phyloP scores from a whole-genome alignment of 1,140 invertebrate genomes.

The Thalassaphorura encarpata region DNA sequence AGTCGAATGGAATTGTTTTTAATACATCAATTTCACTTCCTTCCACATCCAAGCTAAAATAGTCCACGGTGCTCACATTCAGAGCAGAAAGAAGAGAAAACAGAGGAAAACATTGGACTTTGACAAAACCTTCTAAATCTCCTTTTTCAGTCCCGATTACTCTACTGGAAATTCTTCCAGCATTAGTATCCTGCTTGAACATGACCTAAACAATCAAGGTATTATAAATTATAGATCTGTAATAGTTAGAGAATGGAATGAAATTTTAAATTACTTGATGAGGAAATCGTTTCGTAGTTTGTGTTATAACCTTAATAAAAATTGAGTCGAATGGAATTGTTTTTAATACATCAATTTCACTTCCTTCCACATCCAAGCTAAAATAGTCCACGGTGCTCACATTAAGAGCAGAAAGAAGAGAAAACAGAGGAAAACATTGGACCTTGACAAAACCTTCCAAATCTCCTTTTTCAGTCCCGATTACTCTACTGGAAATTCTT shows the following conservation, averaged over 20 bases:
- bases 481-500: constrained; percentile 33
- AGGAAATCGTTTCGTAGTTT: constrained; percentile 32
- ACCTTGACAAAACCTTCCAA: constrained; percentile 35
- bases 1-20: constrained; percentile 45
- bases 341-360: constrained; percentile 44
- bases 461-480: constrained; percentile 1
- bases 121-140: constrained; percentile 28
- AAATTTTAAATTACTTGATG: constrained; percentile 23
- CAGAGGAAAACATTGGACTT: constrained; percentile 46
- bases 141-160: constrained; percentile 7
- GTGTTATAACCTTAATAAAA: constrained; percentile 17
- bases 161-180: constrained; percentile 35
- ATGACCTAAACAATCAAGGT: constrained; percentile 35
- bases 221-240: not conserved
- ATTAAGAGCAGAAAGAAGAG: constrained; percentile 42
- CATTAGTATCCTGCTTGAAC: constrained; percentile 38
- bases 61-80: constrained; percentile 30
- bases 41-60: constrained; percentile 43
- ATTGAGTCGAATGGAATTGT: constrained; percentile 44
- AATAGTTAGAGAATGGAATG: constrained; percentile 2
- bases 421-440: constrained; percentile 46
- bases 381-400: constrained; percentile 23
- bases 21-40: constrained; percentile 46
- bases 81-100: constrained; percentile 42
- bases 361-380: constrained; percentile 45